Evolutionary conservation across 1,140 invertebrate species (phyloP).

Genomic region (Listronotus oregonensis): DNA sequence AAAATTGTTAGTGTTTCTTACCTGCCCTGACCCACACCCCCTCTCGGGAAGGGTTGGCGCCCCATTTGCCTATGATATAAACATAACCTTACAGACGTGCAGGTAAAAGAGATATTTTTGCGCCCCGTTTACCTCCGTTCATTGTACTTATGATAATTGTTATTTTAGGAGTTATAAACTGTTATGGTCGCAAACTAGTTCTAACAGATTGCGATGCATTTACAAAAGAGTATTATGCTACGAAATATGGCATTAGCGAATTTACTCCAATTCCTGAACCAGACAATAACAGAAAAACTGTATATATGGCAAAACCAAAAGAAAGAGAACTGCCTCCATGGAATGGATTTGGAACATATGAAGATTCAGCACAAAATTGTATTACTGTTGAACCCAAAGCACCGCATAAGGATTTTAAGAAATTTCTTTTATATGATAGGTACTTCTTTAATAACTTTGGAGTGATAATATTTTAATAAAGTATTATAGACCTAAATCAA

Average conservation of each 20-base stretch:
- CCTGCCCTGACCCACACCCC: too few species aligned
- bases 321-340: conserved; percentile 76
- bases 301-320: conserved; percentile 49
- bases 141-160: too few species aligned
- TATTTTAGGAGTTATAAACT: conserved; percentile 66
- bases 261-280: conserved; percentile 64
- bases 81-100: too few species aligned
- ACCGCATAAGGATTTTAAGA: conserved; percentile 76
- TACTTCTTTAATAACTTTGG: conserved; percentile 47
- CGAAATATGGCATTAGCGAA: conserved; percentile 59
- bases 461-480: not conserved
- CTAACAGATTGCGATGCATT: conserved; percentile 85
- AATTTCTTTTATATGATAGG: conserved; percentile 81
- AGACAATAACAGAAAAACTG: conserved; percentile 52
- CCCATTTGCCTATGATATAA: too few species aligned
- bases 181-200: conserved; percentile 79
- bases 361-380: conserved; percentile 87
- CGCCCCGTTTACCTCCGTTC: too few species aligned
- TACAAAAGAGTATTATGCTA: conserved; percentile 84
- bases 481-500: too few species aligned
- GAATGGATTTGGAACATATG: conserved; percentile 85
- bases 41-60: too few species aligned
- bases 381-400: conserved; percentile 75
- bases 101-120: too few species aligned
- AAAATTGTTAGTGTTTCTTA: too few species aligned